Base-by-base conservation (phyloP, 2,888 invertebrate genomes). In the Eupithecia dodoneata region DNA sequence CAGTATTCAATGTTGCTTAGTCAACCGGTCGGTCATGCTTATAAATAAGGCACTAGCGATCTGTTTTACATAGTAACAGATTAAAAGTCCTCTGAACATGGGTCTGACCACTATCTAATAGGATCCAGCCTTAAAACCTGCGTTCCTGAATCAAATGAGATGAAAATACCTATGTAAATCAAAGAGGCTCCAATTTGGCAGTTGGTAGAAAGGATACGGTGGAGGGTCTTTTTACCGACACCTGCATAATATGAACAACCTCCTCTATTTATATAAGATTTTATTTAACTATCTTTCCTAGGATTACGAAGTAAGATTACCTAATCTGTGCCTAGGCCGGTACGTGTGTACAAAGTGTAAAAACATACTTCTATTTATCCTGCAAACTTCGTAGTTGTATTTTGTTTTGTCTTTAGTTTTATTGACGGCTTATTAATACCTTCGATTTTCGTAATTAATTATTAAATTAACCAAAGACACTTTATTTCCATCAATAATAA, bases 111-210 rank as follows among this genome's bases (percentile, higher is more conserved):
- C 10, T 69, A 10, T 18, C 2, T 69, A 69, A 69, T 69, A 45
- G 10, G 67, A 44, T 67, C 42, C 44, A n/a, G 67, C 9, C 42
- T 44, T 44, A 44, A 55, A 59, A 63, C 4, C 45, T 69, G 45
- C 67, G 15, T 69, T 69, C 44, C 45, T 45, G 67, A 42, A 69
- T 18, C 4, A 45, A 44, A 10, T 45, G n/a, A 4, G 45, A 45
- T 44, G 13, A 69, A 45, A 67, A 67, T 44, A 67, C 42, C n/a
- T 67, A 45, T 67, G 67, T 67, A 44, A 67, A 67, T 44, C 67
- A 67, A 44, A 44, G 45, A 69, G 44, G 15, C 42, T 42, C 41
- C 66, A 30, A 63, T 12, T 63, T 12, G n/a, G 18, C 30, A 12
- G 4, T 18, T 63, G 18, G 30, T 63, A n/a, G 18, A 63, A 63